These are phyloP conservation scores for Apoderus coryli DNA, from an alignment of 2,888 invertebrate genomes.

Conservation along the genomic window DNA sequence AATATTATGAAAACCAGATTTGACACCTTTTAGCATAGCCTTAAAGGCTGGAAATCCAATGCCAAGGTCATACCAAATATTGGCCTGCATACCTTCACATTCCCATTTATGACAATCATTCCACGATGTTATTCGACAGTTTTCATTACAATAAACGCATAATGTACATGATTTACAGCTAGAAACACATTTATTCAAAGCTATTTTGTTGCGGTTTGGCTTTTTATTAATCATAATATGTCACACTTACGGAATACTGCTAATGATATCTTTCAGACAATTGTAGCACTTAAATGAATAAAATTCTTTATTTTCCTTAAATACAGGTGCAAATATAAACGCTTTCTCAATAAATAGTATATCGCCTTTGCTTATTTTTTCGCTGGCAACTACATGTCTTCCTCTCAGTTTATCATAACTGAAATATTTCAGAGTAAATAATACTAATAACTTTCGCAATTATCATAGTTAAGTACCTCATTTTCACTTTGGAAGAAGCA, in stretches of 20 bases:
- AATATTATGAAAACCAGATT: slow-evolving; percentile 29
- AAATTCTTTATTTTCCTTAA: slow-evolving; percentile 36
- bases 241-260: slow-evolving; percentile 48
- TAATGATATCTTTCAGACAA: slow-evolving; percentile 47
- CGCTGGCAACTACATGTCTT: slow-evolving; percentile 48
- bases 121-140: slow-evolving; percentile 44
- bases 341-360: slow-evolving; percentile 69
- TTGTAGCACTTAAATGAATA: slow-evolving; percentile 49
- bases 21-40: slow-evolving; percentile 41
- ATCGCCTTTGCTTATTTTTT: slow-evolving; percentile 47
- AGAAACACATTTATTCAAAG: slow-evolving; percentile 20
- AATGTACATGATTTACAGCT: slow-evolving; percentile 54
- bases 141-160: slow-evolving; percentile 50
- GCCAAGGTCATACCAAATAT: slow-evolving; percentile 55
- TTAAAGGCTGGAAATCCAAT: slow-evolving; percentile 66
- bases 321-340: slow-evolving; percentile 58
- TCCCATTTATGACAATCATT: slow-evolving; percentile 52
- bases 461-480: no score
- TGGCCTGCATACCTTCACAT: slow-evolving; percentile 47
- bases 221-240: slow-evolving; percentile 1
- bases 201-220: no score
- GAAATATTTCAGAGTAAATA: slow-evolving; percentile 17
- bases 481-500: slow-evolving; percentile 40
- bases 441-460: no score
- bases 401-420: slow-evolving; percentile 44